Evolutionary conservation across 2,888 invertebrate genomes (phyloP).

Genomic region (Stramonita haemastoma): DNA sequence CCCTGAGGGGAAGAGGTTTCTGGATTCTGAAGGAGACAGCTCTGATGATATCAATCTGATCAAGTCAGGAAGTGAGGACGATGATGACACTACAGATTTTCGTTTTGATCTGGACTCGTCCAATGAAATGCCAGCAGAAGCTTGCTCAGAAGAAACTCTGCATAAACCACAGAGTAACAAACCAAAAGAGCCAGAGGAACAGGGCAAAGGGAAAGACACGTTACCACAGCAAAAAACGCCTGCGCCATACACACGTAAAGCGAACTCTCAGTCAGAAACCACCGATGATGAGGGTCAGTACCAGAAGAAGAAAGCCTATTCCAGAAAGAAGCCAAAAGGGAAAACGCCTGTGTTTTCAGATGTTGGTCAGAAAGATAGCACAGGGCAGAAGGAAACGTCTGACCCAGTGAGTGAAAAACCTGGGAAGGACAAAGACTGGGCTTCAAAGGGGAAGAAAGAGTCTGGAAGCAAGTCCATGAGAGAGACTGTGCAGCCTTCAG

Average conservation of each 20-base stretch:
- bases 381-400: background rate
- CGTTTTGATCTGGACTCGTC: slow-evolving; percentile 14
- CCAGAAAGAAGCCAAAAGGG: background rate
- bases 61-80: background rate
- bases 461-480: background rate
- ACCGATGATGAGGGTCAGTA: background rate
- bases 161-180: background rate
- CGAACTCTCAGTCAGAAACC: too few relatives aligned
- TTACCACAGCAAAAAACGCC: background rate
- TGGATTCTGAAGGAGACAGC: background rate
- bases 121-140: background rate
- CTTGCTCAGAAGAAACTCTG: background rate
- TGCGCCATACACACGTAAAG: too few relatives aligned
- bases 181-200: background rate
- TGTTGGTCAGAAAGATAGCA: background rate
- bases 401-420: background rate
- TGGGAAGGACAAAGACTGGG: background rate
- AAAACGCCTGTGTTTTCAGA: background rate
- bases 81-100: slow-evolving; percentile 36
- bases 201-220: too few relatives aligned
- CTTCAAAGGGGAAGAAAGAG: background rate
- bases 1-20: background rate
- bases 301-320: background rate
- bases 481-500: background rate
- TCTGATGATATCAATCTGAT: background rate